Conservation (phyloP, 1,140 invertebrate genomes). For the Drosophila equinoxialis region DNA sequence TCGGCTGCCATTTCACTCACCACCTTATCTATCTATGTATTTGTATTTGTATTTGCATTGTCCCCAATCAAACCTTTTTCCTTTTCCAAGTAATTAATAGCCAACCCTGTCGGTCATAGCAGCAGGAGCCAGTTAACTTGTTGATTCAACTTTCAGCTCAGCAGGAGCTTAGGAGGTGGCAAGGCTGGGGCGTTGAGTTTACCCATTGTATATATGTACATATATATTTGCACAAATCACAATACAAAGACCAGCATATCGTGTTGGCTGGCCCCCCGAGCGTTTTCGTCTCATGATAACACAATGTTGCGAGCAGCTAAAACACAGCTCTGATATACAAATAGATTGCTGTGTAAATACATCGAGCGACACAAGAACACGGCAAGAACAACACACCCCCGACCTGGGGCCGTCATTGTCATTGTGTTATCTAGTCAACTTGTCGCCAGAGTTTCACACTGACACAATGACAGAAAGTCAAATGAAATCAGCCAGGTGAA, state of each 20-base stretch:
- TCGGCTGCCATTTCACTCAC: constrained; percentile 35
- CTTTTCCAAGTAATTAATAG: constrained; percentile 42
- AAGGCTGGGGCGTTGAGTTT: constrained; percentile 14
- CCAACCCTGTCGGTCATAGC: constrained; percentile 7
- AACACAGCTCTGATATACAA: constrained; percentile 50
- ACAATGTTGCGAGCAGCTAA: constrained; percentile 1
- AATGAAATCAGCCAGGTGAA: constrained; percentile 67
- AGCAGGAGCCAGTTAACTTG: constrained; percentile 47
- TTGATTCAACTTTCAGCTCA: constrained; percentile 49
- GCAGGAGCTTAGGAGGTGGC: constrained; percentile 19
- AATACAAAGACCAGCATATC: constrained; percentile 48
- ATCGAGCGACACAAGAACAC: constrained; percentile 46
- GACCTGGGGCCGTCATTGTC: constrained; percentile 54
- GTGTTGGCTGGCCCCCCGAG: constrained; percentile 14
- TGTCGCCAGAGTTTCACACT: constrained; percentile 30
- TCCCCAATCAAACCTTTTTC: constrained; percentile 20
- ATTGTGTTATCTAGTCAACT: constrained; percentile 64
- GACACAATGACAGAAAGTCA: constrained; percentile 68
- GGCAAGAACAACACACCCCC: constrained; percentile 25
- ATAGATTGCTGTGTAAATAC: constrained; percentile 67
- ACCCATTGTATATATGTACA: not conserved
- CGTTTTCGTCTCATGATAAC: constrained; percentile 49
- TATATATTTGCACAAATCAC: constrained; percentile 46
- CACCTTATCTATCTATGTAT: constrained; percentile 6
- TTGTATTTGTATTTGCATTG: constrained; percentile 15